These are phyloP conservation scores for Conger conger DNA, from an alignment of 2,113 vertebrate genomes.

Conservation along the genomic window DNA sequence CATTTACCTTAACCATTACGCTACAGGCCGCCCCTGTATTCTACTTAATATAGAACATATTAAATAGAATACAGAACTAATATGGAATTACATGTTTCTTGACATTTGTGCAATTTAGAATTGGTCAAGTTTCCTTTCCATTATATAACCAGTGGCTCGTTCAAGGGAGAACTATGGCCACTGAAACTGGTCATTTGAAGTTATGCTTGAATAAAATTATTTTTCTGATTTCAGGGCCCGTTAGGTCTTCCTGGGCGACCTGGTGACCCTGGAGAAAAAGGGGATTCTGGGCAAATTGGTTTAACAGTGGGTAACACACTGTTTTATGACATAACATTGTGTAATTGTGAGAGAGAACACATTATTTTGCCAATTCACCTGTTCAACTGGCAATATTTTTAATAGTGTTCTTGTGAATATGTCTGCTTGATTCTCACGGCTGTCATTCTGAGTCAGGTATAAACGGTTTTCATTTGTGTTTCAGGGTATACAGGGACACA, in stretches of 20 bases:
- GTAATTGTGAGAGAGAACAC: too few relatives aligned
- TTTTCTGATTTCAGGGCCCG: conserved; percentile 66
- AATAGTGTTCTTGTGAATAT: not conserved
- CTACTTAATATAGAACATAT: not conserved
- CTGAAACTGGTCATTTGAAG: too few relatives aligned
- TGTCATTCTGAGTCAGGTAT: not conserved
- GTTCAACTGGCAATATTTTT: not conserved
- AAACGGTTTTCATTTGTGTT: conserved; percentile 40
- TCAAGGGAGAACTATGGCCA: too few relatives aligned
- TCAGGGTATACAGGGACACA: conserved; percentile 71
- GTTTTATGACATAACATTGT: not conserved
- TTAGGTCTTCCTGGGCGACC: conserved; percentile 76
- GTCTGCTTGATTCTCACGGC: not conserved
- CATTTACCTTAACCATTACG: too few relatives aligned
- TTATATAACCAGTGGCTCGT: too few relatives aligned
- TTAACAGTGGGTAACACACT: conserved; percentile 47
- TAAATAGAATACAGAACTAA: too few relatives aligned
- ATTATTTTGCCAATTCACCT: not conserved
- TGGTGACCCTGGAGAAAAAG: conserved; percentile 77
- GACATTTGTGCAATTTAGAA: too few relatives aligned
- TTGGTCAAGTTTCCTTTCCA: too few relatives aligned
- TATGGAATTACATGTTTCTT: too few relatives aligned
- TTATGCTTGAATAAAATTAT: not conserved
- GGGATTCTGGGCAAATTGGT: conserved; percentile 71
- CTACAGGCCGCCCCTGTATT: too few relatives aligned